Evolutionary conservation across 1,140 invertebrate genomes (phyloP).

Genomic region (Apolygus lucorum): DNA sequence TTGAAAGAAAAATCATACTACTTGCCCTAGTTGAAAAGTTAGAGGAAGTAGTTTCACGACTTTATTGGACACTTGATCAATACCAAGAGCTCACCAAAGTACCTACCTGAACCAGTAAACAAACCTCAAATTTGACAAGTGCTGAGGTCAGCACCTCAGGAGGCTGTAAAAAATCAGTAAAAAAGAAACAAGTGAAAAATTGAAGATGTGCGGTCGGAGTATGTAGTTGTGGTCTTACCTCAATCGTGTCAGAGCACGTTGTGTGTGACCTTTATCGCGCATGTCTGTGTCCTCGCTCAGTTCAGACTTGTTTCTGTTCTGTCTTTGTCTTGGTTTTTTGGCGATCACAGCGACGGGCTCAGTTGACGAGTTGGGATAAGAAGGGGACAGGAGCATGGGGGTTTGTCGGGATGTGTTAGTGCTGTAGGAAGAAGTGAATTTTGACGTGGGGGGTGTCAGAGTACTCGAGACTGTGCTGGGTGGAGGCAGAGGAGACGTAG

Average conservation of each 20-base stretch:
- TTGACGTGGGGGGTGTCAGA: not conserved
- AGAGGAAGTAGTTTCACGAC: too few relatives aligned
- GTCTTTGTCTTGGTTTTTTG: constrained; percentile 15
- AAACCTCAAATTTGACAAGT: too few relatives aligned
- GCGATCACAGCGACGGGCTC: not conserved
- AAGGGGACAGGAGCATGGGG: not conserved
- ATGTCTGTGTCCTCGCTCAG: constrained; percentile 26
- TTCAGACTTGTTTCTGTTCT: constrained; percentile 19
- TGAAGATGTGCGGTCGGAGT: not conserved
- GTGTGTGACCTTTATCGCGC: constrained; percentile 26
- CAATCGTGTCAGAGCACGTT: constrained; percentile 25
- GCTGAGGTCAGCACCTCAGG: too few relatives aligned
- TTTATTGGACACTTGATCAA: too few relatives aligned
- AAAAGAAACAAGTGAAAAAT: too few relatives aligned
- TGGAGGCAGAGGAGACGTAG: not conserved
- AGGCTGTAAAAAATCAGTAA: too few relatives aligned
- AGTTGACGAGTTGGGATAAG: not conserved
- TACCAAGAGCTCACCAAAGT: too few relatives aligned
- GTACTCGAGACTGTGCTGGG: not conserved
- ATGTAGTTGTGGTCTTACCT: constrained; percentile 21
- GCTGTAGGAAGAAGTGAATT: not conserved
- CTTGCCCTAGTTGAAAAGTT: too few relatives aligned
- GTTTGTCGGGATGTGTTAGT: not conserved
- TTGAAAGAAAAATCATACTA: too few relatives aligned
- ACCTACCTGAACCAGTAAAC: too few relatives aligned